Conservation (phyloP, 2,113 vertebrate species). For the Talpa occidentalis region DNA sequence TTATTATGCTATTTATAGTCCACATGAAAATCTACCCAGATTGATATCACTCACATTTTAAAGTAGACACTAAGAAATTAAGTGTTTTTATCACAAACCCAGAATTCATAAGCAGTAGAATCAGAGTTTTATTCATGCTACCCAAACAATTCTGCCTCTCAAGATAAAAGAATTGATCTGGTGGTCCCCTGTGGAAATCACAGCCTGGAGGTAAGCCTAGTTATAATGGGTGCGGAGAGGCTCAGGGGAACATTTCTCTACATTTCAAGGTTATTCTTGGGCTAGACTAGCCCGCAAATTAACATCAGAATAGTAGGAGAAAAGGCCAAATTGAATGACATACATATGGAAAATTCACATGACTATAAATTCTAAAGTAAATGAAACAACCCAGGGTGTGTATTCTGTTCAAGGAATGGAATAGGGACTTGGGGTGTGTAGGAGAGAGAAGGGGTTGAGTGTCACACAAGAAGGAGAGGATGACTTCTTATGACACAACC, state of each 20-base stretch:
- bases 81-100: not conserved
- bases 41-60: not conserved
- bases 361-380: not conserved
- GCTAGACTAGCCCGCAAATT: not conserved
- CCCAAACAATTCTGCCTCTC: not conserved
- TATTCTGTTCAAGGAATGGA: too few relatives aligned
- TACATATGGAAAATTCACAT: not conserved
- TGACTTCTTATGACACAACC: not conserved
- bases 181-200: not conserved
- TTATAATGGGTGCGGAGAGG: not conserved
- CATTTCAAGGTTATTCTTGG: not conserved
- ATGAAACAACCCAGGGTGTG: not conserved
- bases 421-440: not conserved
- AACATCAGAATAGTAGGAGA: not conserved
- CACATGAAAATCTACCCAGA: not conserved
- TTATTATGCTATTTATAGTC: not conserved
- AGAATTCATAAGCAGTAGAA: not conserved
- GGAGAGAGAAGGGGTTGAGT: not conserved
- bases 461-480: not conserved
- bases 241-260: not conserved
- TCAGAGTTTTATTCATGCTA: not conserved
- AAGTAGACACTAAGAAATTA: constrained; percentile 7
- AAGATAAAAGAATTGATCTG: not conserved
- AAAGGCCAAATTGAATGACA: not conserved
- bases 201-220: not conserved